Evolutionary conservation across 2,797 vertebrate species (phyloP).

Genomic region (Nannoperca australis): DNA sequence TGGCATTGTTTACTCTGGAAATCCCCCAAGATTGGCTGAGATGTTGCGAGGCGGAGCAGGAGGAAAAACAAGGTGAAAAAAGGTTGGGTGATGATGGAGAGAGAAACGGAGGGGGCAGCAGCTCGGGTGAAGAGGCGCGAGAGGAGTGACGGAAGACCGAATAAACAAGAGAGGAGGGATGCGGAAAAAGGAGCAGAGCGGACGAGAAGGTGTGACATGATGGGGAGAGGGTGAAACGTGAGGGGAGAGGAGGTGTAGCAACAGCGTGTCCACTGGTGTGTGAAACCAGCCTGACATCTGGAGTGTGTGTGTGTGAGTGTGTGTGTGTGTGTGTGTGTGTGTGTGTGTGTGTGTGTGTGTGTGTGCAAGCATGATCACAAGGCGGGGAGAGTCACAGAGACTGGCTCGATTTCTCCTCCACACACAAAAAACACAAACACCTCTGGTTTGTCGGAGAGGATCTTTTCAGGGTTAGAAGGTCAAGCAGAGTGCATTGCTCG

Average conservation of each 20-base stretch:
- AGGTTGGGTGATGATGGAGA: slow-evolving; percentile 37
- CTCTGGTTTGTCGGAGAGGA: slow-evolving; percentile 26
- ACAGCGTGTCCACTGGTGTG: slow-evolving; percentile 49
- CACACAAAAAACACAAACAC: slow-evolving; percentile 19
- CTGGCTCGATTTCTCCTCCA: slow-evolving; percentile 28
- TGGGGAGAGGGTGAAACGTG: slow-evolving; percentile 45
- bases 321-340: slow-evolving; percentile 12
- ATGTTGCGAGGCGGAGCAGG: slow-evolving; percentile 26
- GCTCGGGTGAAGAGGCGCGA: slow-evolving; percentile 49
- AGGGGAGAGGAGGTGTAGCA: slow-evolving; percentile 47
- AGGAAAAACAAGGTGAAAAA: slow-evolving; percentile 40
- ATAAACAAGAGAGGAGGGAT: slow-evolving; percentile 36
- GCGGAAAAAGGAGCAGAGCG: slow-evolving; percentile 7
- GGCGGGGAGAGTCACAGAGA: slow-evolving; percentile 22
- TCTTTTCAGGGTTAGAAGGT: slow-evolving; percentile 37
- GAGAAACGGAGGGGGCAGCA: slow-evolving; percentile 21
- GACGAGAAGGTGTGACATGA: slow-evolving; percentile 56
- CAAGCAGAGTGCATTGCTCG: neutral
- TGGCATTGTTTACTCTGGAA: slow-evolving; percentile 61
- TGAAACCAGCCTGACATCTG: slow-evolving; percentile 61
- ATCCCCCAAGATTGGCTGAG: slow-evolving; percentile 20
- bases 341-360: slow-evolving; percentile 22
- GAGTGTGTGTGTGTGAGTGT: slow-evolving; percentile 14
- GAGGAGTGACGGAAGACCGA: slow-evolving; percentile 45
- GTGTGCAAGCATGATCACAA: slow-evolving; percentile 5